Conservation (phyloP, 2,888 invertebrate genomes). For the Tenodera sinensis region DNA sequence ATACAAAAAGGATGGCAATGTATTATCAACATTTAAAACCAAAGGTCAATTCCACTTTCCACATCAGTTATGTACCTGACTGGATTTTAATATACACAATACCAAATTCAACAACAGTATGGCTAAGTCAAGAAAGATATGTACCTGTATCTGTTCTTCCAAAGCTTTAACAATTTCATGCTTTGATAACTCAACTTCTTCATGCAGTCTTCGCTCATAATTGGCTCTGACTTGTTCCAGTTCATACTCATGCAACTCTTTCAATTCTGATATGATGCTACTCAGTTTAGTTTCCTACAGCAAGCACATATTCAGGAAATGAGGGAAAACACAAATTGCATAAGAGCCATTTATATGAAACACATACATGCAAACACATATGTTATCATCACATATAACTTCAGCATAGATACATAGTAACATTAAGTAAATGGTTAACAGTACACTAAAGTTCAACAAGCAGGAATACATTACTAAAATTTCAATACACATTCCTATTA, state of each 20-base stretch:
- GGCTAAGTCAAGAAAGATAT: neutral
- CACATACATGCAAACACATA: neutral
- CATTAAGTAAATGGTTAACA: neutral
- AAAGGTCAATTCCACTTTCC: too few relatives aligned
- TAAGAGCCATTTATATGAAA: neutral
- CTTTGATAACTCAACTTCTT: conserved; percentile 61
- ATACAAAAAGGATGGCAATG: too few relatives aligned
- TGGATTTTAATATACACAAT: too few relatives aligned
- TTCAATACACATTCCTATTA: neutral
- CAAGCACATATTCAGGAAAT: neutral
- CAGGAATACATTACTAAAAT: neutral
- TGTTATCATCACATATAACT: neutral
- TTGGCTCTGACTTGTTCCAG: conserved; percentile 41
- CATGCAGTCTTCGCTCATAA: conserved; percentile 49
- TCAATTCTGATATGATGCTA: neutral
- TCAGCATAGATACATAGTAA: neutral
- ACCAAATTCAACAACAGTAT: neutral
- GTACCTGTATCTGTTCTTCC: conserved; percentile 70
- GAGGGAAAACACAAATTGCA: neutral
- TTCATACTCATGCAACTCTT: conserved; percentile 33
- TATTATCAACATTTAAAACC: too few relatives aligned
- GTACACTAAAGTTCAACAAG: neutral
- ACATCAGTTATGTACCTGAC: too few relatives aligned
- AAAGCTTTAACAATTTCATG: conserved; percentile 65
- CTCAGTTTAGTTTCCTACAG: conserved; percentile 11